Evolutionary conservation across 2,888 invertebrate genomes (phyloP).

Genomic region (Phorcus lineatus): DNA sequence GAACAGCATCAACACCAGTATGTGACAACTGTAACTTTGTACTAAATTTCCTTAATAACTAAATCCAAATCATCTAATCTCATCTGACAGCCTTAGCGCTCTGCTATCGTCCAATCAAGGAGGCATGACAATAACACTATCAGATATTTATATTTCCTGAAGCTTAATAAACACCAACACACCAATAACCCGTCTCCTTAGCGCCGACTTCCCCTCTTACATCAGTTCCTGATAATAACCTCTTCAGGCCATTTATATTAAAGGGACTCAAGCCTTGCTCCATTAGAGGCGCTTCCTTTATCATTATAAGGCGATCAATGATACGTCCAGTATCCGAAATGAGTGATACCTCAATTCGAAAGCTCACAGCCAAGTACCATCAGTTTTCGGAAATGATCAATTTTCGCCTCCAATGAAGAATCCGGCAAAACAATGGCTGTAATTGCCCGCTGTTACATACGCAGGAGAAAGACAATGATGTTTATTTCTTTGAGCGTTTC

Average conservation of each 20-base stretch:
- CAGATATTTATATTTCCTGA: too few species aligned
- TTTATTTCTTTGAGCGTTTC: neutral
- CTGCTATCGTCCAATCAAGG: too few species aligned
- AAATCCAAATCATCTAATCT: too few species aligned
- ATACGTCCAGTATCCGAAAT: neutral
- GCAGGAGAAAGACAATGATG: neutral
- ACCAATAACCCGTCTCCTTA: too few species aligned
- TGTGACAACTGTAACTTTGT: too few species aligned
- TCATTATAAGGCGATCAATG: neutral
- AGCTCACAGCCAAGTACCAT: slow-evolving; percentile 9
- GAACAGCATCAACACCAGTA: too few species aligned
- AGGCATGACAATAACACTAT: too few species aligned
- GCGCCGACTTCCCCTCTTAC: too few species aligned
- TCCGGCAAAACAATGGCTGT: slow-evolving; percentile 13
- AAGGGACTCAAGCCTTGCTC: neutral
- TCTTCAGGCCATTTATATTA: neutral
- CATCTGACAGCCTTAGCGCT: too few species aligned
- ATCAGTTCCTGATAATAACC: too few species aligned
- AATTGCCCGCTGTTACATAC: slow-evolving; percentile 22
- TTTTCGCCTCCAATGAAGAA: slow-evolving; percentile 5
- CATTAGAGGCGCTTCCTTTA: neutral
- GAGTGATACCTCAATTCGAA: slow-evolving; percentile 2
- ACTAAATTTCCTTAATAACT: too few species aligned
- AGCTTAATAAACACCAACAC: too few species aligned
- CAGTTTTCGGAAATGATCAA: slow-evolving; percentile 27